Evolutionary conservation across 1,140 invertebrate species (phyloP).

Genomic region (Arctopsyche grandis): DNA sequence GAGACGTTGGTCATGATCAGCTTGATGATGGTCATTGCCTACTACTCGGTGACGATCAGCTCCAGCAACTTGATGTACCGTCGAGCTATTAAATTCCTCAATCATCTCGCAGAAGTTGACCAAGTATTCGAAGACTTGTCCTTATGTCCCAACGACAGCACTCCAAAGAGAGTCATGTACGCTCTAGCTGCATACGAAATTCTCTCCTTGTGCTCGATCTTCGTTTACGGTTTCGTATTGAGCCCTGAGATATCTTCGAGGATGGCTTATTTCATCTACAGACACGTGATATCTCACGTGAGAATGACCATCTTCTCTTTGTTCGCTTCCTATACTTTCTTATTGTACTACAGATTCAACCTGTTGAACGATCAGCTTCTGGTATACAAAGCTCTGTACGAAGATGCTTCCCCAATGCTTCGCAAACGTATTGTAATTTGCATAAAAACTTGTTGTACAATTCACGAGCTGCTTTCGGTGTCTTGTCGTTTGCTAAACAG

Average conservation of each 20-base stretch:
- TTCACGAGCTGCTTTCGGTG: neutral
- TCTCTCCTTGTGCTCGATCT: neutral
- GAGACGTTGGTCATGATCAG: neutral
- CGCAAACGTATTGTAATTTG: neutral
- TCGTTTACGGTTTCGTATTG: neutral
- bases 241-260: too few relatives aligned
- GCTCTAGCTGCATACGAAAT: neutral
- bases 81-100: neutral
- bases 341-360: conserved; percentile 25
- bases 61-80: neutral
- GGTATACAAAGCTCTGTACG: conserved; percentile 2
- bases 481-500: neutral
- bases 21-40: neutral
- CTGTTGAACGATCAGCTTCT: conserved; percentile 7
- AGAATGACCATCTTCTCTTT: conserved; percentile 1
- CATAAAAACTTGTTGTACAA: neutral
- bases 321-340: neutral
- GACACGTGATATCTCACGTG: neutral
- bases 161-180: neutral
- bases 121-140: neutral
- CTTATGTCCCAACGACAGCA: neutral
- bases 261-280: neutral
- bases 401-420: conserved; percentile 2
- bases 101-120: neutral
- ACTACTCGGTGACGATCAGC: neutral